These are phyloP conservation scores for Conus betulinus DNA, from an alignment of 1,140 invertebrate species.

Conservation along the genomic window DNA sequence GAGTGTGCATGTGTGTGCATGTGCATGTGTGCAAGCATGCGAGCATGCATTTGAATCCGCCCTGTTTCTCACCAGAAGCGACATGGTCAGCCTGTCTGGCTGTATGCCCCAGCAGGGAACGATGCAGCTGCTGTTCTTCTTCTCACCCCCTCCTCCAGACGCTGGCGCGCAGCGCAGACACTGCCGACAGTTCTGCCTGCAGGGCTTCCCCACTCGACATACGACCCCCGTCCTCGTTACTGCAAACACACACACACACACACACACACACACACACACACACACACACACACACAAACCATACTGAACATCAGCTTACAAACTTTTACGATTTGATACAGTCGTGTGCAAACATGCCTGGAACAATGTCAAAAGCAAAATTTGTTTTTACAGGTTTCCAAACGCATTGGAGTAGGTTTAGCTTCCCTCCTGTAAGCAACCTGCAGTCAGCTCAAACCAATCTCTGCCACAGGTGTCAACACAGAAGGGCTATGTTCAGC, in stretches of 20 bases:
- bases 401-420: too few relatives aligned
- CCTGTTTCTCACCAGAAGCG: background rate
- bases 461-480: too few relatives aligned
- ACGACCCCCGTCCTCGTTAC: background rate
- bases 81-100: background rate
- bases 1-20: background rate
- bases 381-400: too few relatives aligned
- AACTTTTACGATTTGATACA: too few relatives aligned
- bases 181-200: constrained; percentile 49
- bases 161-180: constrained; percentile 51
- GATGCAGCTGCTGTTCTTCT: constrained; percentile 54
- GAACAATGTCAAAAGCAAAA: too few relatives aligned
- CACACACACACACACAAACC: too few relatives aligned
- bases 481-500: too few relatives aligned
- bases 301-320: too few relatives aligned
- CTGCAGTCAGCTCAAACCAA: too few relatives aligned
- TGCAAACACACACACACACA: background rate
- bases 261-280: too few relatives aligned
- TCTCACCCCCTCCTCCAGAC: constrained; percentile 55
- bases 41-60: background rate
- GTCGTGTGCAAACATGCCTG: too few relatives aligned
- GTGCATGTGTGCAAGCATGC: background rate
- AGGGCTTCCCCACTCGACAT: background rate
- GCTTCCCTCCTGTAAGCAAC: too few relatives aligned
- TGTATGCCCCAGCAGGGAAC: constrained; percentile 40